phyloP scores from a whole-genome alignment of 2,113 vertebrate genomes.

The Rhynchomys soricoides region DNA sequence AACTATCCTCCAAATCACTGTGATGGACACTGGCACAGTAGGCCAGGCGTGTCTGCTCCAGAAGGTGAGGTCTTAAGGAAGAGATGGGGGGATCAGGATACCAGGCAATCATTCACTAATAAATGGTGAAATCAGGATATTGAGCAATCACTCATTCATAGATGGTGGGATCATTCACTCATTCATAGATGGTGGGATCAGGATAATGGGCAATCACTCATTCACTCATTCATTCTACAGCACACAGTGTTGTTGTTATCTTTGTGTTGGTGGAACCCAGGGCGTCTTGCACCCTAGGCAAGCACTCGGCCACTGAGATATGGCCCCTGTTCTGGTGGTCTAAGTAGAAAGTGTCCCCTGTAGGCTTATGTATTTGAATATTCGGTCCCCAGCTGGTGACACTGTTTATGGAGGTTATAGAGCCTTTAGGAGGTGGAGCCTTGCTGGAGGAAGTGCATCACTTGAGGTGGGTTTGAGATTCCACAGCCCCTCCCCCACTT shows the following conservation, averaged over 20 bases:
- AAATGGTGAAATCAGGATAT: too few species aligned
- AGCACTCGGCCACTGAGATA: not conserved
- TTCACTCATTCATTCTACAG: not conserved
- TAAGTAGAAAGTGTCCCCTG: not conserved
- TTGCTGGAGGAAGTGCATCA: not conserved
- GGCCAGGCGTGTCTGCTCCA: not conserved
- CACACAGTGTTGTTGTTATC: too few species aligned
- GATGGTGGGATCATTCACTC: too few species aligned
- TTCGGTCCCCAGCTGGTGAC: not conserved
- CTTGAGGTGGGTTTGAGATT: not conserved
- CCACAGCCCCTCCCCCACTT: not conserved
- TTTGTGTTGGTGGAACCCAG: not conserved
- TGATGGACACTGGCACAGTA: not conserved
- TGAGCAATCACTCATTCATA: too few species aligned
- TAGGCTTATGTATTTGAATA: not conserved
- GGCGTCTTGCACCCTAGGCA: not conserved
- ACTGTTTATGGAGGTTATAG: not conserved
- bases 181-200: not conserved
- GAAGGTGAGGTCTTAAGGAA: not conserved
- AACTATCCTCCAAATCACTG: not conserved
- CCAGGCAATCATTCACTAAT: not conserved
- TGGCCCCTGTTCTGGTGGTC: too few species aligned
- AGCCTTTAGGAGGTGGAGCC: not conserved
- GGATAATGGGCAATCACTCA: not conserved
- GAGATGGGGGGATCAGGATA: not conserved